Percentiles rank a stretch among this genome's conserved stretches.
Conservation (phyloP, 2,113 vertebrate species). For the Hylia prasina region DNA sequence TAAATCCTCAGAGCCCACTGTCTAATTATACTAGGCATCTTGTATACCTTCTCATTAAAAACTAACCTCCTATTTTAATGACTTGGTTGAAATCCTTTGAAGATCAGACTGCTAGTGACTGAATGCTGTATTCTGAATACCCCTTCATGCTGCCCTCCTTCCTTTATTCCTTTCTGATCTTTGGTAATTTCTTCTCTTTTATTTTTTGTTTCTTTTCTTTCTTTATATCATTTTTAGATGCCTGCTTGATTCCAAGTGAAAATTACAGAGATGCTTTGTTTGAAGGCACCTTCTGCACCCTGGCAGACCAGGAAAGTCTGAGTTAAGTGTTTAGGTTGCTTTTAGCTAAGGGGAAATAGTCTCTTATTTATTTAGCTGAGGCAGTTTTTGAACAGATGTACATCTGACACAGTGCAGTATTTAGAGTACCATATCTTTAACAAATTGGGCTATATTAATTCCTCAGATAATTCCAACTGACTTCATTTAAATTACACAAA, state of each 20-base stretch:
- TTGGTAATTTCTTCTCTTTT: not conserved
- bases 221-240: not conserved
- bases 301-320: not conserved
- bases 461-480: not conserved
- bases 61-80: conserved; percentile 74
- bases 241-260: not conserved
- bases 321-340: not conserved
- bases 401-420: not conserved
- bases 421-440: conserved; percentile 22
- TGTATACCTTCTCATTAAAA: conserved; percentile 75
- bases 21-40: conserved; percentile 73
- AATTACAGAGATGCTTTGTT: not conserved
- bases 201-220: not conserved
- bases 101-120: conserved; percentile 54
- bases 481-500: not conserved
- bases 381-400: conserved; percentile 2
- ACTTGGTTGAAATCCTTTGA: conserved; percentile 70
- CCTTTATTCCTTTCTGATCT: not conserved
- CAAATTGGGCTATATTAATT: conserved; percentile 5
- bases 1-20: conserved; percentile 70
- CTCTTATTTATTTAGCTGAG: conserved; percentile 1
- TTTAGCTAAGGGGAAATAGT: not conserved
- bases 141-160: conserved; percentile 12
- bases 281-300: not conserved
- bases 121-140: conserved; percentile 38